Evolutionary conservation across 2,113 vertebrate species (phyloP).

Genomic region (Triplophysa tibetana): DNA sequence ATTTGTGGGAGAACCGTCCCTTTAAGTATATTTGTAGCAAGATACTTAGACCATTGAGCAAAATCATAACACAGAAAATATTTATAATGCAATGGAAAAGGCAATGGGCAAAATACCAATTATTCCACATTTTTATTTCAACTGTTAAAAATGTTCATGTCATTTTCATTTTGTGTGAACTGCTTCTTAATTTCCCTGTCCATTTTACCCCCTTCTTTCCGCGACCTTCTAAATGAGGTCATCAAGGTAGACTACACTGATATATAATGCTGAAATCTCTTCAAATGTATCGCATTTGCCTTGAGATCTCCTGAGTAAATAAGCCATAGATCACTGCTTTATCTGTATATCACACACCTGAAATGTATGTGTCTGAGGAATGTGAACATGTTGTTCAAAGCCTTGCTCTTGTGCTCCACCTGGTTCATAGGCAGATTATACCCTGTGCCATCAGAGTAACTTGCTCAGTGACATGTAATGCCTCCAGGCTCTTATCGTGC

Average conservation of each 20-base stretch:
- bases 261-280: not conserved
- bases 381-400: not conserved
- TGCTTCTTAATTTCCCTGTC: not conserved
- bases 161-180: too few relatives aligned
- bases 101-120: too few relatives aligned
- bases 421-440: not conserved
- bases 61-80: too few relatives aligned
- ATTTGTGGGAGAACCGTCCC: too few relatives aligned
- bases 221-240: not conserved
- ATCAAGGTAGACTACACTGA: not conserved
- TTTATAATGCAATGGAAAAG: too few relatives aligned
- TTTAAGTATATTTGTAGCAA: too few relatives aligned
- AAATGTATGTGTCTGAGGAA: not conserved
- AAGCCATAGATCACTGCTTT: not conserved
- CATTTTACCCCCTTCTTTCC: not conserved
- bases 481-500: not conserved
- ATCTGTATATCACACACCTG: slow-evolving; percentile 15
- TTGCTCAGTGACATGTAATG: not conserved
- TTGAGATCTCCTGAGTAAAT: not conserved
- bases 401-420: not conserved
- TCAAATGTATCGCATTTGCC: not conserved
- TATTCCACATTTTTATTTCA: not conserved
- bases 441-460: not conserved
- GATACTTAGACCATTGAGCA: too few relatives aligned
- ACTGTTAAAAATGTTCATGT: not conserved